Conservation (phyloP, 2,888 invertebrate species). For the Drosophila pseudotalamancana region DNA sequence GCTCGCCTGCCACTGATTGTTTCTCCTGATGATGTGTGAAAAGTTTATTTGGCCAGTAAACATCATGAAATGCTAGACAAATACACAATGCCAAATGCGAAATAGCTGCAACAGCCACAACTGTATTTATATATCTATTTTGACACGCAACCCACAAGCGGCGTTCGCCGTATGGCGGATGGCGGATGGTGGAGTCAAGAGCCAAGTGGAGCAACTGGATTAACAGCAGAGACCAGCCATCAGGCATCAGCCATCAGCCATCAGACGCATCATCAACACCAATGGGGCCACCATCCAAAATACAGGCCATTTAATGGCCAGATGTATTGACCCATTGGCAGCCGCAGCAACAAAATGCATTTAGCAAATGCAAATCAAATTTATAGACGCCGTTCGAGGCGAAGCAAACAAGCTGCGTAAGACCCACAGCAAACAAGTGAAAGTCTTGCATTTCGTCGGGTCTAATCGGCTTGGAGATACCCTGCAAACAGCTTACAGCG, state of each 20-base stretch:
- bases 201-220: conserved; percentile 42
- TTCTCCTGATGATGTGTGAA: conserved; percentile 71
- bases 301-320: conserved; percentile 37
- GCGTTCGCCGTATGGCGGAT: no score
- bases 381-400: conserved; percentile 28
- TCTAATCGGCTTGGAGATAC: no score
- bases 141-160: conserved; percentile 19
- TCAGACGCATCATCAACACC: conserved; percentile 9
- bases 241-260: conserved; percentile 1
- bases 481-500: no score
- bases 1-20: conserved; percentile 67
- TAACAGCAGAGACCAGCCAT: conserved; percentile 15
- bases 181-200: conserved; percentile 8
- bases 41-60: conserved; percentile 76
- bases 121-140: conserved; percentile 6
- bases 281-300: conserved; percentile 12
- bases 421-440: background rate
- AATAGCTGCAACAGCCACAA: conserved; percentile 24
- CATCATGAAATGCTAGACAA: conserved; percentile 72
- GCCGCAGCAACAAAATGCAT: conserved; percentile 41
- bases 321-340: conserved; percentile 21
- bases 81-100: conserved; percentile 49
- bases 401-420: background rate
- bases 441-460: no score
- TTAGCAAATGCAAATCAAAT: conserved; percentile 44